phyloP scores from a whole-genome alignment of 1,140 invertebrate species.

The Drosophila mayri region DNA sequence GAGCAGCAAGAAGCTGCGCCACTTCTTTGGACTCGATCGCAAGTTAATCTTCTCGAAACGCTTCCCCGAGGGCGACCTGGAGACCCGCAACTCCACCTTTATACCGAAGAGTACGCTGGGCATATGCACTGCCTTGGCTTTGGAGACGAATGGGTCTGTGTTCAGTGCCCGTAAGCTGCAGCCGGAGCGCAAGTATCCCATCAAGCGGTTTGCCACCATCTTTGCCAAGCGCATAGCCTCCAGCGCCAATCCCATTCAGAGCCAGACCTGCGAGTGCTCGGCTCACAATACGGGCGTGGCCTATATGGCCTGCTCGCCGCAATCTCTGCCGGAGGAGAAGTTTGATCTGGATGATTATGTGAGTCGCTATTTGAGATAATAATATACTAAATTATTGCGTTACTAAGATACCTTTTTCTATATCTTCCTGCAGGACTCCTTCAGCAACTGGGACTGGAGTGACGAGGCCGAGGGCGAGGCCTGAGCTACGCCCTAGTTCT shows the following conservation, averaged over 20 bases:
- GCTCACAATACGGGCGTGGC: conserved; percentile 88
- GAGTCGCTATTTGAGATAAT: conserved; percentile 5
- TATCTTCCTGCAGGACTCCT: conserved; percentile 54
- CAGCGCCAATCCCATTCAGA: conserved; percentile 87
- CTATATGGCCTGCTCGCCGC: conserved; percentile 85
- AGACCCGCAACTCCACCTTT: conserved; percentile 89
- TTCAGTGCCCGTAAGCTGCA: conserved; percentile 88
- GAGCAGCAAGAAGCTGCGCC: conserved; percentile 89
- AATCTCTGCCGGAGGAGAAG: conserved; percentile 59
- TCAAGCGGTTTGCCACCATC: conserved; percentile 89
- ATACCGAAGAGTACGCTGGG: conserved; percentile 91
- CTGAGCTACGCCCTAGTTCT: conserved; percentile 33
- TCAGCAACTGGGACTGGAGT: conserved; percentile 77
- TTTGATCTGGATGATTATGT: conserved; percentile 76
- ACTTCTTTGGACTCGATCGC: conserved; percentile 92
- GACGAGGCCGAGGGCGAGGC: conserved; percentile 49
- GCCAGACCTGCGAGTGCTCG: conserved; percentile 91
- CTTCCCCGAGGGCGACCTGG: conserved; percentile 89
- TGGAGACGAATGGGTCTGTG: conserved; percentile 93
- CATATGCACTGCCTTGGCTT: conserved; percentile 91
- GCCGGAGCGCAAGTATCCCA: conserved; percentile 86
- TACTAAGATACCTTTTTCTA: not conserved
- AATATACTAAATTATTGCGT: not conserved
- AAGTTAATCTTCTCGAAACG: conserved; percentile 91
- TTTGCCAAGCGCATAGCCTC: conserved; percentile 89